Percentiles rank a stretch among this genome's conserved stretches.
Evolutionary conservation across 2,888 invertebrate species (phyloP).

Genomic region (Hermaeophaga mercurialis): DNA sequence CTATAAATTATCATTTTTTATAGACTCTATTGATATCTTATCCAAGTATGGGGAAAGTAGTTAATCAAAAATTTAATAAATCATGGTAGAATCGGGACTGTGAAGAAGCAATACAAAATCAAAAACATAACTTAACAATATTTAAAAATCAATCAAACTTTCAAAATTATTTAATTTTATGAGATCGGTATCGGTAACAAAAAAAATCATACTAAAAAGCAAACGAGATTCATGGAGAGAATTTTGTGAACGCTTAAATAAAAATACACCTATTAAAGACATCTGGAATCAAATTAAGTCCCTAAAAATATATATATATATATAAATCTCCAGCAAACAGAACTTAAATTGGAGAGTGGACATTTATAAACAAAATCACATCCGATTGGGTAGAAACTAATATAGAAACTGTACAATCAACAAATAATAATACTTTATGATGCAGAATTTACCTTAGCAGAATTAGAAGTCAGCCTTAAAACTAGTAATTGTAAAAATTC

Average conservation of each 20-base stretch:
- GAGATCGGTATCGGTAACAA: no score
- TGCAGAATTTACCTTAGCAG: no score
- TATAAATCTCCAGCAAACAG: not conserved
- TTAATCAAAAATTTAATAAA: not conserved
- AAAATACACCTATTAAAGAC: not conserved
- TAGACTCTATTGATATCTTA: no score
- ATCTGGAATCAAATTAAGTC: not conserved
- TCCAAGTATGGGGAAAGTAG: not conserved
- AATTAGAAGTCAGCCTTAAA: no score
- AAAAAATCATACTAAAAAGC: no score
- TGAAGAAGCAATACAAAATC: not conserved
- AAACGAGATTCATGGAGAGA: not conserved
- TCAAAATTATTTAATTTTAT: no score
- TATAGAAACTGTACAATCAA: no score
- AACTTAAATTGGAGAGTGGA: not conserved
- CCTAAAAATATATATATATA: not conserved
- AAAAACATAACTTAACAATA: not conserved
- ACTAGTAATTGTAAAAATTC: no score
- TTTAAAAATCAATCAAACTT: no score
- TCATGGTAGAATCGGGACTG: not conserved
- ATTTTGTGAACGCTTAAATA: not conserved
- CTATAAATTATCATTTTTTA: no score
- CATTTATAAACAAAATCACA: not conserved
- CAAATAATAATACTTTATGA: no score
- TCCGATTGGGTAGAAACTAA: no score